Conservation (phyloP, 2,888 invertebrate species). For the Agrochola lychnidis region DNA sequence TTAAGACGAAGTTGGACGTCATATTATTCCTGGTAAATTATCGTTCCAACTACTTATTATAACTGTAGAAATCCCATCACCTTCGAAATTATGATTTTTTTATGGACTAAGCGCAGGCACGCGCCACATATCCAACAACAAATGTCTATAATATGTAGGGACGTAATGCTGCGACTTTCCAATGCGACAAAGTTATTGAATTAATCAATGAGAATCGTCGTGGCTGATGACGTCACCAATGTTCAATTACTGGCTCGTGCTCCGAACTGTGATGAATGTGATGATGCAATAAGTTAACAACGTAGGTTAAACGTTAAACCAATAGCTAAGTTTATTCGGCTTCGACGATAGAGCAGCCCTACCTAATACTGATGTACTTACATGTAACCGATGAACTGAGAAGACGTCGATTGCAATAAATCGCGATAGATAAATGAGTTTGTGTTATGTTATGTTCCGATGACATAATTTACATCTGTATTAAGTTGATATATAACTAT, state of each 20-base stretch:
- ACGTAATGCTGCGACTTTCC: background rate
- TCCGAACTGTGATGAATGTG: conserved; percentile 12
- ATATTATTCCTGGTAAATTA: background rate
- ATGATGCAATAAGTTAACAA: conserved; percentile 1
- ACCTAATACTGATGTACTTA: too few relatives aligned
- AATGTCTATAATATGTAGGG: conserved; percentile 4
- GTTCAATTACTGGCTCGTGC: conserved; percentile 36
- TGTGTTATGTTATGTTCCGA: too few relatives aligned
- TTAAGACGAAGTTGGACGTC: conserved; percentile 14
- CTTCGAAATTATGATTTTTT: background rate
- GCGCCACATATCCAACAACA: background rate
- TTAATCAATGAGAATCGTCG: conserved; percentile 35
- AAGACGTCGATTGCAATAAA: too few relatives aligned
- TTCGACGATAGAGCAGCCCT: too few relatives aligned
- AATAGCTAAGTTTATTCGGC: too few relatives aligned
- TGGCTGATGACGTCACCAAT: conserved; percentile 42
- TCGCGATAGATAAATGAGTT: too few relatives aligned
- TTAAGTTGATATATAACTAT: too few relatives aligned
- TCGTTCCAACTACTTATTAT: background rate
- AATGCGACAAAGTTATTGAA: conserved; percentile 40
- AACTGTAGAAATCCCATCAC: background rate
- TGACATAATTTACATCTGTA: too few relatives aligned
- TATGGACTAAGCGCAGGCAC: too few relatives aligned
- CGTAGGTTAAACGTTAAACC: too few relatives aligned
- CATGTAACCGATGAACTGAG: too few relatives aligned